phyloP scores from a whole-genome alignment of 2,888 invertebrate genomes.

The Tenodera sinensis region DNA sequence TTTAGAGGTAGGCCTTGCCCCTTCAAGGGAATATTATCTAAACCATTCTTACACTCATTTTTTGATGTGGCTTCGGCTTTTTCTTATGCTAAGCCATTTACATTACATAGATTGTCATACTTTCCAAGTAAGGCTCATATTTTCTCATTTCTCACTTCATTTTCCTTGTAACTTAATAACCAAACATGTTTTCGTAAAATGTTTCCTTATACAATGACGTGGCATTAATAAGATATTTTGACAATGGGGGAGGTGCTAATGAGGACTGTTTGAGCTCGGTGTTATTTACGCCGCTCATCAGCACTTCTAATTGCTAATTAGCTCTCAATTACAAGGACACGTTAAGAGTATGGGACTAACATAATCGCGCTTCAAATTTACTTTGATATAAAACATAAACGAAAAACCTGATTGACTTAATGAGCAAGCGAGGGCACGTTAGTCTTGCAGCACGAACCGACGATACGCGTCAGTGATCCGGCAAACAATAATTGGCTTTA shows the following conservation, averaged over 20 bases:
- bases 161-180: too few relatives aligned
- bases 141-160: too few relatives aligned
- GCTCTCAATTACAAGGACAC: conserved; percentile 4
- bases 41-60: too few relatives aligned
- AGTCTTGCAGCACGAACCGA: neutral
- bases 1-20: too few relatives aligned
- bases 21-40: too few relatives aligned
- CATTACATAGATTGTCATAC: too few relatives aligned
- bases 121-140: too few relatives aligned
- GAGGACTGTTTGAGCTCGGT: neutral
- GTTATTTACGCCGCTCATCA: neutral
- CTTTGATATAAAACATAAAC: neutral
- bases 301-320: conserved; percentile 14
- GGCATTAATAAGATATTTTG: neutral
- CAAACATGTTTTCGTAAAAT: neutral
- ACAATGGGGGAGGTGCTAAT: neutral
- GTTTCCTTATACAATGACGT: neutral
- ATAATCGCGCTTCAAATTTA: neutral
- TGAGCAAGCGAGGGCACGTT: neutral
- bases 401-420: neutral
- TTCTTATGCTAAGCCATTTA: too few relatives aligned
- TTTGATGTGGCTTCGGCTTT: too few relatives aligned
- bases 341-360: neutral
- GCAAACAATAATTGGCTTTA: conserved; percentile 10
- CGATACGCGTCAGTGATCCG: conserved; percentile 10